A percentile compares a stretch with the other conserved stretches of the same genome.
phyloP scores from a whole-genome alignment of 2,113 vertebrate genomes.

The Tricholaema leucomelas region DNA sequence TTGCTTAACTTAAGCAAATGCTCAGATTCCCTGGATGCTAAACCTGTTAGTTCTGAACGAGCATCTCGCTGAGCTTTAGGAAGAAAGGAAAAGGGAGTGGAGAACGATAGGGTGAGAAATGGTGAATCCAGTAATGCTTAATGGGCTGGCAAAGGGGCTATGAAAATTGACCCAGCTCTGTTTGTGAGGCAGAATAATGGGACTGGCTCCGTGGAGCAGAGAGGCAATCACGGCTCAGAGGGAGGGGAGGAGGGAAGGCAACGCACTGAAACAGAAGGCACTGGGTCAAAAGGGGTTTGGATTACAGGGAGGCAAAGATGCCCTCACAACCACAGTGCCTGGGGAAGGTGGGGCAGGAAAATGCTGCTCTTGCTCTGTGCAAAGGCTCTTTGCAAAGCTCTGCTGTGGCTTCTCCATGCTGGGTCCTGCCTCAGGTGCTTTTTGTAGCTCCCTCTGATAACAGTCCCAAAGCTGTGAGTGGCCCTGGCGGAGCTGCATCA shows the following conservation, averaged over 20 bases:
- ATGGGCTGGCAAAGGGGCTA: slow-evolving; percentile 48
- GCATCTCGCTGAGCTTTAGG: not conserved
- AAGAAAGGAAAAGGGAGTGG: not conserved
- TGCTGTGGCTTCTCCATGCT: not conserved
- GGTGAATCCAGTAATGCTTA: not conserved
- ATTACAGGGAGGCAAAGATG: slow-evolving; percentile 33
- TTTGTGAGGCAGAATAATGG: not conserved
- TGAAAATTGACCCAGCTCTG: slow-evolving; percentile 13
- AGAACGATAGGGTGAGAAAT: not conserved
- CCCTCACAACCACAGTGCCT: not conserved
- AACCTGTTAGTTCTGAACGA: accelerated
- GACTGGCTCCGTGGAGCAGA: not conserved
- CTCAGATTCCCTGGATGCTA: not conserved
- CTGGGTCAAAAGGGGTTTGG: slow-evolving; percentile 58
- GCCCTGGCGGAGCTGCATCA: not conserved
- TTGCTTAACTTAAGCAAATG: not conserved
- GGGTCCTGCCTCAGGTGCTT: not conserved
- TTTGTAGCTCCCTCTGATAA: not conserved
- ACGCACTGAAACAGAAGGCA: slow-evolving; percentile 36
- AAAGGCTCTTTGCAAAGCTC: not conserved
- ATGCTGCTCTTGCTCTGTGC: not conserved
- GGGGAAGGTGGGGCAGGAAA: slow-evolving; percentile 1
- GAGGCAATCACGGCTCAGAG: slow-evolving; percentile 24
- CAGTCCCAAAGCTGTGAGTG: not conserved
- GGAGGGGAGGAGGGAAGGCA: slow-evolving; percentile 26